Evolutionary conservation across 2,888 invertebrate species (phyloP).

Genomic region (Hirudinaria manillensis): DNA sequence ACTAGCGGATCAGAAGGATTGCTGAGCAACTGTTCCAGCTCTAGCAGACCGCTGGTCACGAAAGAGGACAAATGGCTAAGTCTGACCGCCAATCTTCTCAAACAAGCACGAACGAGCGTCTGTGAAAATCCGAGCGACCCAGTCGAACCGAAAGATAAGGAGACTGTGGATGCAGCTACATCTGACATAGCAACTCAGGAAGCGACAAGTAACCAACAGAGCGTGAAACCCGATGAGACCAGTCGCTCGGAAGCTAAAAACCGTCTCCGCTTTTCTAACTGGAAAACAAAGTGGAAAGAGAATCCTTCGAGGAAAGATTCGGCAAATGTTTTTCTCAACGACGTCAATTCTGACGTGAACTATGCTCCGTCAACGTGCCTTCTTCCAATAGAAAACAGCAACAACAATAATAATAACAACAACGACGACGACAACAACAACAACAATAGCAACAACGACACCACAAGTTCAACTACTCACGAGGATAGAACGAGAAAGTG

Average conservation of each 20-base stretch:
- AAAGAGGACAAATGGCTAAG: constrained; percentile 8
- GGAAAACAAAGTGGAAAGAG: constrained; percentile 18
- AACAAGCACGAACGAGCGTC: constrained; percentile 1
- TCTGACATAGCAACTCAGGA: too few relatives aligned
- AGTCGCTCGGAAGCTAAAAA: too few relatives aligned
- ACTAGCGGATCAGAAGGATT: neutral
- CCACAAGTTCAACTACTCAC: neutral
- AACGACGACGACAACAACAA: neutral
- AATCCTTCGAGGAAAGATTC: neutral
- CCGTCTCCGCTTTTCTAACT: neutral
- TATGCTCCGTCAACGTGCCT: constrained; percentile 2
- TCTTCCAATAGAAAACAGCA: neutral
- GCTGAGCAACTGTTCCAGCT: constrained; percentile 1
- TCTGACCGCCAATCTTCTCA: constrained; percentile 16
- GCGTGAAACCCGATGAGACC: too few relatives aligned
- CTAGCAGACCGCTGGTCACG: neutral
- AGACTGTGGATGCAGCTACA: neutral
- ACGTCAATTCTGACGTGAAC: constrained; percentile 10
- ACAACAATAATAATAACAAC: neutral
- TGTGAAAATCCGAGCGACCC: neutral
- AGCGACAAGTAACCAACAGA: too few relatives aligned
- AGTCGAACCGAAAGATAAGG: neutral
- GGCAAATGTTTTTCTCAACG: neutral
- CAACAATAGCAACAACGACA: neutral
- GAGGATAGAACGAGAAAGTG: neutral